Conservation (phyloP, 2,888 invertebrate genomes). For the Merodon equestris region DNA sequence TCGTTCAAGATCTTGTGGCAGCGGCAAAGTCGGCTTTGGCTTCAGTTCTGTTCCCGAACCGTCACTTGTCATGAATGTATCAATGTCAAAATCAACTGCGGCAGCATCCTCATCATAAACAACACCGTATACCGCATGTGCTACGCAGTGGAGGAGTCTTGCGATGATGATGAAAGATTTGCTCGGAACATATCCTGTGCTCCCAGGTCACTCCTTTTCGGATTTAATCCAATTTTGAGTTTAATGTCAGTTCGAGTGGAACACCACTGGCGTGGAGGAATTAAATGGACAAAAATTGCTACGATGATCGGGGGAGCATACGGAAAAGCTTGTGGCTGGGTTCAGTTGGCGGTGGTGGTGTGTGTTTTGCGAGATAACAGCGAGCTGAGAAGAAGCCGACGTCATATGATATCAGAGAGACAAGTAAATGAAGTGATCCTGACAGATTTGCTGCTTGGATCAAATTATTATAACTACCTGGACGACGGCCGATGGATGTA, state of each 20-base stretch:
- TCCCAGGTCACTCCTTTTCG: slow-evolving; percentile 57
- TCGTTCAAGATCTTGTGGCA: slow-evolving; percentile 29
- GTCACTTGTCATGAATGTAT: slow-evolving; percentile 67
- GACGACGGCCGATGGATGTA: slow-evolving; percentile 49
- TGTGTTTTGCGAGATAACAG: slow-evolving; percentile 45
- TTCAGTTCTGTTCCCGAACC: slow-evolving; percentile 33
- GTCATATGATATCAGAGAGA: slow-evolving; percentile 67
- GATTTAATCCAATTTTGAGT: slow-evolving; percentile 68
- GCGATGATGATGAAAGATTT: slow-evolving; percentile 57
- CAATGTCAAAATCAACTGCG: slow-evolving; percentile 65
- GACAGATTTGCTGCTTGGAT: slow-evolving; percentile 67
- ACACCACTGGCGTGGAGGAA: slow-evolving; percentile 43
- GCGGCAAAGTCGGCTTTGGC: slow-evolving; percentile 53
- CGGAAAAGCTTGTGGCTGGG: slow-evolving; percentile 64
- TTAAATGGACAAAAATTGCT: slow-evolving; percentile 57
- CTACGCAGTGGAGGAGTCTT: slow-evolving; percentile 29
- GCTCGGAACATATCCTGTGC: slow-evolving; percentile 65
- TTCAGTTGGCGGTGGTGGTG: slow-evolving; percentile 20
- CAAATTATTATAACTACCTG: slow-evolving; percentile 63
- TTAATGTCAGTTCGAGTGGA: slow-evolving; percentile 67
- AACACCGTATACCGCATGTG: slow-evolving; percentile 16
- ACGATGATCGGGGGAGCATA: too few species aligned
- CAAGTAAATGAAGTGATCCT: slow-evolving; percentile 68
- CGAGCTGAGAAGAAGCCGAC: slow-evolving; percentile 56
- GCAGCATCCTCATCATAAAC: slow-evolving; percentile 57